Conservation (phyloP, 2,113 vertebrate species). For the Anarrhichthys ocellatus region DNA sequence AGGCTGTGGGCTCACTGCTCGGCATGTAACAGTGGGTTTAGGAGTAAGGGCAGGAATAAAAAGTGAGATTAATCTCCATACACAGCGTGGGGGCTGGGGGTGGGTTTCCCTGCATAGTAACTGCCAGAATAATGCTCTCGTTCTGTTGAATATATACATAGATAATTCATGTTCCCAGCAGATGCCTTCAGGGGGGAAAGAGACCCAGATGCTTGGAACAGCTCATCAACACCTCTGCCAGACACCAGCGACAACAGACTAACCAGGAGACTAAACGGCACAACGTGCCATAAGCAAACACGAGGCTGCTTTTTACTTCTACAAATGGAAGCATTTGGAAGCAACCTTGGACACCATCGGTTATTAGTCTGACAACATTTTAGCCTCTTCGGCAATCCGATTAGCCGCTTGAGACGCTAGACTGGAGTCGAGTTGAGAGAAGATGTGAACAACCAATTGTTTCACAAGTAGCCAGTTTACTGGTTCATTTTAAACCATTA, state of each 20-base stretch:
- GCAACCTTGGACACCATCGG: not conserved
- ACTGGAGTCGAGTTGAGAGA: not conserved
- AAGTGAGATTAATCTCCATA: slow-evolving; percentile 75
- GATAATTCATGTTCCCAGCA: slow-evolving; percentile 65
- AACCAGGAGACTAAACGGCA: slow-evolving; percentile 14
- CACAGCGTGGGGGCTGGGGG: slow-evolving; percentile 58
- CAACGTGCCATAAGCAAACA: slow-evolving; percentile 1
- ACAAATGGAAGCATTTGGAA: slow-evolving; percentile 6
- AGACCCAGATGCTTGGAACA: slow-evolving; percentile 62
- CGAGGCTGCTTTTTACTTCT: not conserved
- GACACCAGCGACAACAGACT: slow-evolving; percentile 13
- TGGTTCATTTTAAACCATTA: not conserved
- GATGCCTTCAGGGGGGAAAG: slow-evolving; percentile 55
- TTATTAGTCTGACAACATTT: not conserved
- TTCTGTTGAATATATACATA: slow-evolving; percentile 79
- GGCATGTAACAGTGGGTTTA: slow-evolving; percentile 43
- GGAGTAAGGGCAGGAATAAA: slow-evolving; percentile 53
- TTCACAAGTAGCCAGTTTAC: not conserved
- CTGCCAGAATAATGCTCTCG: slow-evolving; percentile 68
- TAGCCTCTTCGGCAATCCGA: not conserved
- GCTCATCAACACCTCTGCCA: slow-evolving; percentile 49
- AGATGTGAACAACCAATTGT: not conserved
- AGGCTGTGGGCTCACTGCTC: slow-evolving; percentile 31
- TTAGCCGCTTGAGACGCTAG: not conserved
- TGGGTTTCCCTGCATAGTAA: slow-evolving; percentile 23